Conservation (phyloP, 2,113 vertebrate genomes). For the Aramus guarauna region DNA sequence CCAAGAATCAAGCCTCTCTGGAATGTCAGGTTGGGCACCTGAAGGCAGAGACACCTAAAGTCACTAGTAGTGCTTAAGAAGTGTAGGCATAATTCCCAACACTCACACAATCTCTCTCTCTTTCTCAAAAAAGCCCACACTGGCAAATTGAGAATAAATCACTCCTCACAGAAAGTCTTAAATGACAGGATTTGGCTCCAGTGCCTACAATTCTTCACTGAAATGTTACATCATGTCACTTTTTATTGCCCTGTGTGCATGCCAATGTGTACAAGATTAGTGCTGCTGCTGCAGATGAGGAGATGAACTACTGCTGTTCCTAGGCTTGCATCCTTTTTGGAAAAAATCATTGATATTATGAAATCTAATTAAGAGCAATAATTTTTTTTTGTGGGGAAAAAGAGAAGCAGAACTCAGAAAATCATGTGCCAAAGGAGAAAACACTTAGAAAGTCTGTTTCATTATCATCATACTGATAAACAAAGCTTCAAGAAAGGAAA, state of each 20-base stretch:
- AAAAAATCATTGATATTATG: not conserved
- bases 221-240: not conserved
- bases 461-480: not conserved
- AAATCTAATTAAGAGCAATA: slow-evolving; percentile 20
- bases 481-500: not conserved
- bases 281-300: not conserved
- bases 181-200: not conserved
- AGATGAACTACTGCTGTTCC: slow-evolving; percentile 19
- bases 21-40: not conserved
- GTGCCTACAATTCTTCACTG: slow-evolving; percentile 33
- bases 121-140: not conserved
- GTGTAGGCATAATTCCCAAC: not conserved
- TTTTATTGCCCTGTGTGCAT: slow-evolving; percentile 22
- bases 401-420: not conserved
- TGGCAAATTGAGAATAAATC: slow-evolving; percentile 27
- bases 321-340: not conserved
- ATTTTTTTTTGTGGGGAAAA: not conserved
- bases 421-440: not conserved
- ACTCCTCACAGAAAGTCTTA: slow-evolving; percentile 27
- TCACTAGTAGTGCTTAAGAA: not conserved
- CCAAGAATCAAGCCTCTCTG: not conserved
- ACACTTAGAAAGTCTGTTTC: not conserved
- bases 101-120: not conserved
- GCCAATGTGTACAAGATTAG: slow-evolving; percentile 15
- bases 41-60: not conserved